Evolutionary conservation across 2,888 invertebrate genomes (phyloP), one percentile per base, ranked within the genome.

Genomic region (Troilus luridus): DNA sequence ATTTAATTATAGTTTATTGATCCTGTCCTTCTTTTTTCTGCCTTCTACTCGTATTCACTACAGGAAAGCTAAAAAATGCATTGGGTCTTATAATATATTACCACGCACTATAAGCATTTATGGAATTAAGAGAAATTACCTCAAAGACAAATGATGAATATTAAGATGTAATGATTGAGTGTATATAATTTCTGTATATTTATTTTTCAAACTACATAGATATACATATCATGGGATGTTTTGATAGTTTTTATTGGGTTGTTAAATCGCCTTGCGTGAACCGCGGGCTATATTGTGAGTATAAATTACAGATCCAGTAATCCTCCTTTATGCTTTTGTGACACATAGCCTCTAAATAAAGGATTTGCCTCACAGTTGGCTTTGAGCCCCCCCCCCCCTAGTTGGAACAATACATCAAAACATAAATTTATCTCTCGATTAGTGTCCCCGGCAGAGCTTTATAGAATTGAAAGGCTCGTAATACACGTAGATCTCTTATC

Each of bases 401-500:
- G 27, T 77, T 77, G 72, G 72, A 77, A 77, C 72, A 77, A 77
- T 77, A 77, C 72, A 77, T 77, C 72, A 77, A 77, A 77, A 27
- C 72, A 77, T 77, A 77, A 77, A 77, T 77, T 77, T 77, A 77
- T 77, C 27, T 77, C 72, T 77, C 72, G 72, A 77, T 77, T 77
- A 77, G 72, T 77, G 72, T 77, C 72, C 72, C 27, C 17, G 17
- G 24, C 72, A 77, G 72, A 12, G 72, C 72, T 77, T 77, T 77
- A 77, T 77, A 77, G 72, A 77, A 77, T 77, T 41, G 72, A 77
- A 77, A 41, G 41, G 72, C 27, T 77, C 12, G 41, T 77, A 77
- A 17, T 77, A 77, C 72, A 77, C 19, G 72, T 27, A 77, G 72
- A 41, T 77, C 72, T 41, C 27, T 0, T 41, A 27, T 19, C 41